Evolutionary conservation across 2,797 vertebrate genomes (phyloP).

Genomic region (Pampus argenteus): DNA sequence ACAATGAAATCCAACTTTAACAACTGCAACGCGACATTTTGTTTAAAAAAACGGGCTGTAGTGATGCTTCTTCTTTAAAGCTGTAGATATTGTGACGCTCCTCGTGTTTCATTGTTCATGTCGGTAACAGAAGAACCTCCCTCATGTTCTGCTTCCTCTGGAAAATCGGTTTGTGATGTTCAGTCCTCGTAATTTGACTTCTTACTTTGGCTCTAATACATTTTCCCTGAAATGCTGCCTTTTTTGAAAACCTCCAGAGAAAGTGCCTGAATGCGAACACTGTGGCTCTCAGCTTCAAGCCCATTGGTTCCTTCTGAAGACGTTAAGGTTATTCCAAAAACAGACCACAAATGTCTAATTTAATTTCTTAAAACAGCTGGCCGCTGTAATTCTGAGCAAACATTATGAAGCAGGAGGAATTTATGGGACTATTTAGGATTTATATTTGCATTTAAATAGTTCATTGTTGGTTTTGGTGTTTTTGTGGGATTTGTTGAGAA

Average conservation of each 20-base stretch:
- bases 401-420: background rate
- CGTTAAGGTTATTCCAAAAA: too few species aligned
- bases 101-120: background rate
- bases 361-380: too few species aligned
- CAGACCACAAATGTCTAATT: too few species aligned
- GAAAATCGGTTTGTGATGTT: background rate
- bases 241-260: slow-evolving; percentile 27
- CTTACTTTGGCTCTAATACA: background rate
- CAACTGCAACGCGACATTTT: background rate
- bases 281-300: too few species aligned
- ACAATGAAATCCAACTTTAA: background rate
- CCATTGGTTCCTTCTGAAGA: too few species aligned
- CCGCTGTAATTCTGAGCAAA: too few species aligned
- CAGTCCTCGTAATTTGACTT: background rate
- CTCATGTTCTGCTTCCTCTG: background rate
- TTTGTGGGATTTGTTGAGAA: background rate
- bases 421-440: background rate
- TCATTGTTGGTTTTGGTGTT: background rate
- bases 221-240: slow-evolving; percentile 11
- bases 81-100: background rate
- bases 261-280: slow-evolving; percentile 46
- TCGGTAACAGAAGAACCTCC: too few species aligned
- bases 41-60: background rate
- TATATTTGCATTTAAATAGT: background rate
- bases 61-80: slow-evolving; percentile 1